Evolutionary conservation across 2,797 vertebrate genomes (phyloP).

Genomic region (Hafferia zeledoni): DNA sequence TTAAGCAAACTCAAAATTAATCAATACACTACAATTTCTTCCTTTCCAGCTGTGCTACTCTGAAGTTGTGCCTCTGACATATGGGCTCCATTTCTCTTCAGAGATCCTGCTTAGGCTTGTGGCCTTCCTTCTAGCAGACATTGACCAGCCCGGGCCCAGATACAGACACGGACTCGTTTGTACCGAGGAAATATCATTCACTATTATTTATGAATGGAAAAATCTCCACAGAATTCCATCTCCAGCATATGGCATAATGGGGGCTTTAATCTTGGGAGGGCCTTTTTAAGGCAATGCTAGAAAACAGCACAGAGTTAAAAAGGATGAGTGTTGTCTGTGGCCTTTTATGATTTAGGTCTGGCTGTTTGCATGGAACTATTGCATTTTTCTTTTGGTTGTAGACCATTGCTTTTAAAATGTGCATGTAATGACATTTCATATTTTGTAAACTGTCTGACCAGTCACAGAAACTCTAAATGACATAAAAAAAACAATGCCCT

Average conservation of each 20-base stretch:
- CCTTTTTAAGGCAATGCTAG: neutral
- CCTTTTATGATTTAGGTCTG: neutral
- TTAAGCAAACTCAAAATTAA: slow-evolving; percentile 26
- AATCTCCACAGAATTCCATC: neutral
- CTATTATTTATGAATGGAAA: neutral
- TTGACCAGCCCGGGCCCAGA: neutral
- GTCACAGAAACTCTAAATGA: neutral
- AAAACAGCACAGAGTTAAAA: neutral
- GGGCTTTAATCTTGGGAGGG: neutral
- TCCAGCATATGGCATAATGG: neutral
- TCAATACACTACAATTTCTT: neutral
- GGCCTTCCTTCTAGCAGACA: neutral
- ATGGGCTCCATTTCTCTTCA: neutral
- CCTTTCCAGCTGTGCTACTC: slow-evolving; percentile 7
- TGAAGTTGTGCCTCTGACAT: neutral
- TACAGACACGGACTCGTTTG: neutral
- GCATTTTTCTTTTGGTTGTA: neutral
- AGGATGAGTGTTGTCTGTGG: neutral
- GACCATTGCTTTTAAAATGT: slow-evolving; percentile 4
- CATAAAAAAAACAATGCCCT: neutral
- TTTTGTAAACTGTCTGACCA: slow-evolving; percentile 6
- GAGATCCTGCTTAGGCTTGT: neutral
- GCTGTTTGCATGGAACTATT: neutral
- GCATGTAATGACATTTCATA: neutral
- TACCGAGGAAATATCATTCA: neutral